Base-by-base conservation (phyloP, 2,888 invertebrate species). In the Myopa tessellatipennis region DNA sequence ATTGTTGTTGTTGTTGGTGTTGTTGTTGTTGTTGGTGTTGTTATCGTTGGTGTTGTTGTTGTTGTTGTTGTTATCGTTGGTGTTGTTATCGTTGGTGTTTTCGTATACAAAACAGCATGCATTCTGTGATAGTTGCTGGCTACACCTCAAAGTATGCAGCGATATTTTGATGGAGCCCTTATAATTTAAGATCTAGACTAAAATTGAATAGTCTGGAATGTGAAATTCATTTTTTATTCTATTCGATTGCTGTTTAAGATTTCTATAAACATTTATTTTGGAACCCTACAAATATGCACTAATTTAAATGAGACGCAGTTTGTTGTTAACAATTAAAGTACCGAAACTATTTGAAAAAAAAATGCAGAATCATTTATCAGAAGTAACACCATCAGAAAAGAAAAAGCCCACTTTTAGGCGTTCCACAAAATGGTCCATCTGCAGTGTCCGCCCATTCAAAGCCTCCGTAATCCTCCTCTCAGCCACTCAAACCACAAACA, bases 11-110 rank as follows among this genome's bases (percentile, higher is more conserved):
- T 52, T 74, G 71, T 69, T 77, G 71, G 63, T 71, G 65, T 68
- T 77, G 74, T 74, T 76, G 60, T 50, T 69, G 34, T 70, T 78
- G 65, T 69, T 77, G 68, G 58, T 74, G 71, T 69, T 77, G 71
- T 68, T 71, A 60, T 68, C 76, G 74, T 16, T 36, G 4, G 4
- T 34, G 6, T 7, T 4, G 40, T 18, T 38, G 10, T 60, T 36
- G 58, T 4, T 71, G n/a, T 34, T 55, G 16, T 16, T 55, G 55
- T 34, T 70, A n/a, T n/a, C n/a, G n/a, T 16, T 36, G 4, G 4
- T 34, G 6, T 7, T 4, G 40, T 18, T 38, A 8, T 60, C 16
- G 58, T 4, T 71, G n/a, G 14, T 55, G 16, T 16, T 55, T 55
- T 55, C 16, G 55, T 45, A 45, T 45, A 45, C 45, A 45, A 10